phyloP scores from a whole-genome alignment of 2,113 vertebrate genomes.

The Saimiri boliviensis region DNA sequence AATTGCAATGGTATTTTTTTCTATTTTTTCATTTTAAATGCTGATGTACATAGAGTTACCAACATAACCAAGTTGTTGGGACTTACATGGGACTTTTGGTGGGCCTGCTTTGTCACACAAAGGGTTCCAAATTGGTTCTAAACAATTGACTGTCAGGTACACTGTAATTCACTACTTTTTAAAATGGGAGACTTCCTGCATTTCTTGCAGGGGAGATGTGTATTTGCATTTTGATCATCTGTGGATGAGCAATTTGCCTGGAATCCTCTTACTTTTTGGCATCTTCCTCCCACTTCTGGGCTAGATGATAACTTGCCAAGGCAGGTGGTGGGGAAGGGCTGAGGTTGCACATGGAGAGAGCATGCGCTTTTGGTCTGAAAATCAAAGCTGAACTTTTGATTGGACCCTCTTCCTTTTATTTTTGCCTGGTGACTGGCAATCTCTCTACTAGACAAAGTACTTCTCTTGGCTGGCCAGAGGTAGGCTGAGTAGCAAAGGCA shows the following conservation, averaged over 20 bases:
- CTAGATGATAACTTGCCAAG: neutral
- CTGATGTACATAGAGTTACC: neutral
- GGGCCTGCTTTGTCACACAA: neutral
- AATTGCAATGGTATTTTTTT: neutral
- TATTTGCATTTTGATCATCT: neutral
- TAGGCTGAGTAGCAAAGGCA: neutral
- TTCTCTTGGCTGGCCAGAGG: neutral
- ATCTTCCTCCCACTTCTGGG: neutral
- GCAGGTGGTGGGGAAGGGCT: neutral
- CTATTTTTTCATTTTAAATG: neutral
- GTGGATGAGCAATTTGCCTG: neutral
- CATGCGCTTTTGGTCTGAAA: neutral
- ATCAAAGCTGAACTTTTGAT: constrained; percentile 21
- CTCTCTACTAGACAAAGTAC: neutral
- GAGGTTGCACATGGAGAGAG: neutral
- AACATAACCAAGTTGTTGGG: neutral
- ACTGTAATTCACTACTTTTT: neutral
- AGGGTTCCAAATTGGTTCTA: neutral
- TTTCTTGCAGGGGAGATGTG: neutral
- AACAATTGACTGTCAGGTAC: neutral
- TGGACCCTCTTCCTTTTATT: neutral
- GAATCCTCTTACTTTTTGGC: neutral
- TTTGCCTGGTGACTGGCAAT: neutral
- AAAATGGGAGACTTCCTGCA: neutral
- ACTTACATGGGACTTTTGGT: neutral